Evolutionary conservation across 92 coral and sea anemone species (phyloP), one percentile per base, ranked within the genome.

Genomic region (Plumapathes pennacea): DNA sequence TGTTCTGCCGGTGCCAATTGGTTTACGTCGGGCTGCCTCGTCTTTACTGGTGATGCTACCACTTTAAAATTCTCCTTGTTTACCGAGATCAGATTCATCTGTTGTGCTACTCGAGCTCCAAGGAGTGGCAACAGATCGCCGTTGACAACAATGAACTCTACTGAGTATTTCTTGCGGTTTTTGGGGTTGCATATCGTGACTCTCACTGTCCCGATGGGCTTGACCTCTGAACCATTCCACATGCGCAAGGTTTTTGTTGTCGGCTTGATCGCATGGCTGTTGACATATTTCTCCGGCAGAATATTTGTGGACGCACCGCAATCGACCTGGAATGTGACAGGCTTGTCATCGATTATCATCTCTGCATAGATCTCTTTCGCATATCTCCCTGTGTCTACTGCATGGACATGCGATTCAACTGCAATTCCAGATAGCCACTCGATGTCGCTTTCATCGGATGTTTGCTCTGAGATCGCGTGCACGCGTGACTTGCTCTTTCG

Each of bases 141-240:
- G 5, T 45, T 15, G 11, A 76, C 84, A 3, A 76, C 71, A 1
- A 81, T 51, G 40, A 81, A 82, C 43, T 82, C 84, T 1, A 76
- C 69, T 10, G 78, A 74, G 30, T 62, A 82, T 53, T 71, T 62
- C 71, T 77, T 77, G 24, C 31, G 15, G 41, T 53, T 69, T 28
- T 32, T 50, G 5, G 80, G 80, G 33, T 71, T 77, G 34, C 27
- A 30, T 17, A 71, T 42, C 28, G 59, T 29, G 21, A 67, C 41
- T 34, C 72, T 49, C 10, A 72, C 38, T 27, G 46, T 66, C 14
- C 88, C 88, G 22, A 47, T 30, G 19, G 82, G 72, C 47, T 57
- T 66, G 30, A 73, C 28, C 66, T 80, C 63, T 14, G 71, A 36
- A 17, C 64, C 66, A 49, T 80, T 78, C 73, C 80, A 80, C 76